A percentile compares a stretch with the other conserved stretches of the same genome.
Evolutionary conservation across 2,797 vertebrate species (phyloP).

Genomic region (Dallia pectoralis): DNA sequence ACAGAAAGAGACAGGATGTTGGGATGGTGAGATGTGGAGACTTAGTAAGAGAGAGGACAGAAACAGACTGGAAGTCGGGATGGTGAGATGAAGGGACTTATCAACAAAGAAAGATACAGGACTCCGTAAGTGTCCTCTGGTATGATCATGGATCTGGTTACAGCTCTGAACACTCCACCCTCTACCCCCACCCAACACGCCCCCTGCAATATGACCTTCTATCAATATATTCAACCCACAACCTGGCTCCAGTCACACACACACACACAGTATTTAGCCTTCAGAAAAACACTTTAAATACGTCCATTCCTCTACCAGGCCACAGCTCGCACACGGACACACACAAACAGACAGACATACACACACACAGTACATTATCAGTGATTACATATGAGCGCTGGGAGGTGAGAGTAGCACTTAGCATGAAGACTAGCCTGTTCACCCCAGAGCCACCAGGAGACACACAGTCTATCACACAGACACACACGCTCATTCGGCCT

Average conservation of each 20-base stretch:
- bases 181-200: no score
- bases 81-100: neutral
- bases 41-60: neutral
- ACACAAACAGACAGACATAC: neutral
- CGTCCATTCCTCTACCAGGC: conserved; percentile 6
- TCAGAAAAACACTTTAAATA: conserved; percentile 28
- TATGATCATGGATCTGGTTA: conserved; percentile 46
- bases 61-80: neutral
- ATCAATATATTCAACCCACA: conserved; percentile 49
- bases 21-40: neutral
- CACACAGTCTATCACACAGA: conserved; percentile 12
- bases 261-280: conserved; percentile 37
- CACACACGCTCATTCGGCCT: conserved; percentile 38
- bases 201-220: conserved; percentile 57
- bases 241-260: conserved; percentile 7
- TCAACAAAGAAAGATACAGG: conserved; percentile 18
- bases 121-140: conserved; percentile 49
- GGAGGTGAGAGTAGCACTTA: conserved; percentile 66
- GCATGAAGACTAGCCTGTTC: conserved; percentile 69
- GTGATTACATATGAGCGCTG: conserved; percentile 50
- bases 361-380: conserved; percentile 38
- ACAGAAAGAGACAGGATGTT: neutral
- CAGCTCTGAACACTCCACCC: conserved; percentile 26
- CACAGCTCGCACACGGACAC: conserved; percentile 14
- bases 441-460: conserved; percentile 57